Base-by-base conservation (phyloP, 2,888 invertebrate genomes). In the Drosophila falleni region DNA sequence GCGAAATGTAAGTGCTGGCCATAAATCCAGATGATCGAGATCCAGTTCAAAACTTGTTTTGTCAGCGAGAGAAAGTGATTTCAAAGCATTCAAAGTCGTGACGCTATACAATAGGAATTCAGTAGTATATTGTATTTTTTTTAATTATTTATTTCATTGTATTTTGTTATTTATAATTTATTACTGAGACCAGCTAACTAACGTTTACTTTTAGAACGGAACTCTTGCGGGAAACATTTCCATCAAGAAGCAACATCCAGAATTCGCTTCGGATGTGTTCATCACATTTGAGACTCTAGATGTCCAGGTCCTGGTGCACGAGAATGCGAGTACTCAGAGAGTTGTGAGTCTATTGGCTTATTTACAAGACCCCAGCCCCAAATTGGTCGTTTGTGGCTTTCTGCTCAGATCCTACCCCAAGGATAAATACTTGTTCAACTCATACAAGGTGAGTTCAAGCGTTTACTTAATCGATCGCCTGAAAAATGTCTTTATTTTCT, bases 211-310 rank as follows among this genome's bases (percentile, higher is more conserved):
- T 11, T 84, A 95, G 95, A 92, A 94, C 44, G 96, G 95, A 23
- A 94, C 95, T 2, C 91, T 96, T 51, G 96, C 95, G 4, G 96
- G 96, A 0, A 96, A 96, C 82, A 90, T 96, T 47, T 94, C 95
- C 92, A 93, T 95, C 53, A 96, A 96, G 89, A 94, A 96, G 83
- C 89, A 93, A 13, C 93, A 95, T 75, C 93, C 92, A 0, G 95
- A 95, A 39, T 96, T 96, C 86, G 94, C 95, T 1, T 96, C 96
- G 0, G 96, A 96, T 84, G 86, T 96, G 6, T 96, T 94, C 79
- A 91, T 95, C 9, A 90, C 93, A 0, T 91, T 94, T 1, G 93
- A 92, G 62, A 84, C 91, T 0, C 56, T 91, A 8, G 84, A 91
- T 81, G 91, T 75, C 0, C 77, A 81, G 42, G 81, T 92, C 0